Percentiles rank a stretch among this genome's conserved stretches.
phyloP scores from a whole-genome alignment of 2,888 invertebrate species.

The Cantharis lateralis region DNA sequence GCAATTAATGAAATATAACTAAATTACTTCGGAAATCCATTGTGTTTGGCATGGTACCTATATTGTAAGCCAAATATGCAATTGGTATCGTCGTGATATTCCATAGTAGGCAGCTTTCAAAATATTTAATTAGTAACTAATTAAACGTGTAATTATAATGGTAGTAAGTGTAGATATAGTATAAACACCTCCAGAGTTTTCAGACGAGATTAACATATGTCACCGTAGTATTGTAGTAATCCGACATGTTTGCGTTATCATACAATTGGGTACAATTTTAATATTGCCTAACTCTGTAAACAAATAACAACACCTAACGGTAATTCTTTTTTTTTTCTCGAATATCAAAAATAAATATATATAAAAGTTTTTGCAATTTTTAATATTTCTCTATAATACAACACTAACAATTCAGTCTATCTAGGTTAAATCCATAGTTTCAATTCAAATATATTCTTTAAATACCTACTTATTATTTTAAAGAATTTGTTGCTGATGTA shows the following conservation, averaged over 20 bases:
- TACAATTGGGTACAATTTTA: background rate
- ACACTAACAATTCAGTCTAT: no score
- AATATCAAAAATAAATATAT: no score
- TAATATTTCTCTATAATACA: no score
- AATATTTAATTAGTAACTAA: background rate
- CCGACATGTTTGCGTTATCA: background rate
- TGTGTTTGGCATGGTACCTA: background rate
- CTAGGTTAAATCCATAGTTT: no score
- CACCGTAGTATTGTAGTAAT: background rate
- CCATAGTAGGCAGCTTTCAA: background rate
- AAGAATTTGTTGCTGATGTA: background rate
- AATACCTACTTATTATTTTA: no score
- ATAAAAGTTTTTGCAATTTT: no score
- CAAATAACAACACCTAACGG: background rate
- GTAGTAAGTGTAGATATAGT: background rate
- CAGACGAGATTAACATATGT: background rate
- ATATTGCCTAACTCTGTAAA: background rate
- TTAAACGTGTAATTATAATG: background rate
- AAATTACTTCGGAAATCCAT: background rate
- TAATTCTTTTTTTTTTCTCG: background rate
- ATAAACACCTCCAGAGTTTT: background rate
- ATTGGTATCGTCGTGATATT: background rate
- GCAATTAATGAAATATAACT: background rate
- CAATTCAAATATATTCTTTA: no score
- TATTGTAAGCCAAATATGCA: background rate